These are phyloP conservation scores for Erpornis zantholeuca DNA, from an alignment of 2,113 vertebrate genomes.

Conservation along the genomic window DNA sequence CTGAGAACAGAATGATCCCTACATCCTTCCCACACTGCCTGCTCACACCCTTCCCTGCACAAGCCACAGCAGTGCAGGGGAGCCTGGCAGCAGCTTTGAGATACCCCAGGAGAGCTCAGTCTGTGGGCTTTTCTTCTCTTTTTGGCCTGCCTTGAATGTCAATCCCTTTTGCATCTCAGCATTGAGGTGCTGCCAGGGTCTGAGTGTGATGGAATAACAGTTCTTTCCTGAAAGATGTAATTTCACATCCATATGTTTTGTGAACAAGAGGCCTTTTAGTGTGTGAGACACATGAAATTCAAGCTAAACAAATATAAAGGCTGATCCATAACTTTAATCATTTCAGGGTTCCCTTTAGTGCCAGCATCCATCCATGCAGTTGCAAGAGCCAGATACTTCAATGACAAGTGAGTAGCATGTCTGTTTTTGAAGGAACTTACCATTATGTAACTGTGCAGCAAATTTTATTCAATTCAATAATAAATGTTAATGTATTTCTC, in stretches of 20 bases:
- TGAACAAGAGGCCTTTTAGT: neutral
- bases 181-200: neutral
- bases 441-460: neutral
- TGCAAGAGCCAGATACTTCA: slow-evolving; percentile 89
- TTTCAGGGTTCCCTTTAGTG: slow-evolving; percentile 90
- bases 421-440: slow-evolving; percentile 46
- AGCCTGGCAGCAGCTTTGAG: neutral
- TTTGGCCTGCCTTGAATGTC: neutral
- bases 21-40: neutral
- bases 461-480: neutral
- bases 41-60: neutral
- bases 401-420: slow-evolving; percentile 91
- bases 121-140: neutral
- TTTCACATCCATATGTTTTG: neutral
- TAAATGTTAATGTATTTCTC: slow-evolving; percentile 2
- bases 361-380: slow-evolving; percentile 93
- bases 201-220: neutral
- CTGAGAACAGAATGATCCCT: neutral
- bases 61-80: neutral
- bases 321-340: neutral
- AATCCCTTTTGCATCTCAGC: neutral
- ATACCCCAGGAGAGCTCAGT: neutral
- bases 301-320: neutral
- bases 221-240: neutral
- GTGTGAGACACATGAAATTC: neutral